These are phyloP conservation scores for Gulo gulo DNA, from an alignment of 2,113 vertebrate genomes.

Conservation along the genomic window DNA sequence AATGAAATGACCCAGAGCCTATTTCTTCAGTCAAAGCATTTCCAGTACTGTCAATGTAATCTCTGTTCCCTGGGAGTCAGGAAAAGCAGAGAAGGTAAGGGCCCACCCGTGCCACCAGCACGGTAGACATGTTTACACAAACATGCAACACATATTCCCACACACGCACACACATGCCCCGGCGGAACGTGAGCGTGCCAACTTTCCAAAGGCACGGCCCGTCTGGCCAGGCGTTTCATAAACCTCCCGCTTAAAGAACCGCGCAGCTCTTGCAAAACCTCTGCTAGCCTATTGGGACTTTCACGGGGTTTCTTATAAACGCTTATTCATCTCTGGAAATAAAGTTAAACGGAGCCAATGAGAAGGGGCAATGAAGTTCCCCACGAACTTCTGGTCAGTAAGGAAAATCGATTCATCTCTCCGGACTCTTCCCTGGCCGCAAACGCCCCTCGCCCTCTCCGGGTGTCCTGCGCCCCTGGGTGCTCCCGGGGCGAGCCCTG, in stretches of 20 bases:
- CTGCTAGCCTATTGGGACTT: constrained; percentile 33
- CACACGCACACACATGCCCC: background rate
- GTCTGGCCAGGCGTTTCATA: background rate
- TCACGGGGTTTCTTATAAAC: constrained; percentile 16
- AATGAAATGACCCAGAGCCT: background rate
- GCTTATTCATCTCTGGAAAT: constrained; percentile 48
- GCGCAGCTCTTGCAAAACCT: background rate
- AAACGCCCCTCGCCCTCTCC: fast-evolving
- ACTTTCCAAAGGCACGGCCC: constrained; percentile 49
- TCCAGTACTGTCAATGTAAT: background rate
- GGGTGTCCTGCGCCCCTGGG: background rate
- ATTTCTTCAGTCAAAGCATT: background rate
- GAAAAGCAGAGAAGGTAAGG: background rate
- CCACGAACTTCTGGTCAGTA: constrained; percentile 68
- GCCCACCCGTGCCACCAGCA: background rate
- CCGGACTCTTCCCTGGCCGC: fast-evolving
- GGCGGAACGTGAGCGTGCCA: background rate
- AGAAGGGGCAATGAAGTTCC: constrained; percentile 70
- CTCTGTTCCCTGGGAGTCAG: background rate
- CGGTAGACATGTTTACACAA: constrained; percentile 35
- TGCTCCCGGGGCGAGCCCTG: fast-evolving
- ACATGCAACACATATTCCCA: background rate
- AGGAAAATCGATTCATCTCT: background rate
- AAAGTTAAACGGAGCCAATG: constrained; percentile 70
- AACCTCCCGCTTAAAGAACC: background rate